phyloP scores from a whole-genome alignment of 2,888 invertebrate species.

The Cyaniris semiargus region DNA sequence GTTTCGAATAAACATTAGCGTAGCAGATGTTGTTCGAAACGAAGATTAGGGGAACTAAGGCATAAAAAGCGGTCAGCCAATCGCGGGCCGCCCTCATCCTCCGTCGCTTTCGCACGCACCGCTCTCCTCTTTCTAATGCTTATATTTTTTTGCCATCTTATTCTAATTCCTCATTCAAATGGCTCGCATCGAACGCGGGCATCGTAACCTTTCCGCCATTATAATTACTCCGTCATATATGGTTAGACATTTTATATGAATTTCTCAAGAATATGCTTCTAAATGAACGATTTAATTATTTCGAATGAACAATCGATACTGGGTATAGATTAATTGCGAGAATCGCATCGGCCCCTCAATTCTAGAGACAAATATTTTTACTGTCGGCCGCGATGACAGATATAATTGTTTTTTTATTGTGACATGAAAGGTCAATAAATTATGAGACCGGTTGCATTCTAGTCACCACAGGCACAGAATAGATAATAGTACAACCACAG shows the following conservation, averaged over 20 bases:
- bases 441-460: background rate
- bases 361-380: background rate
- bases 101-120: conserved; percentile 59
- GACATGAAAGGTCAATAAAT: conserved; percentile 6
- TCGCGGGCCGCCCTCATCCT: conserved; percentile 53
- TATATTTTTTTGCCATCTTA: conserved; percentile 76
- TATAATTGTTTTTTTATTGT: conserved; percentile 8
- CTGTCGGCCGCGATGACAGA: background rate
- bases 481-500: no score
- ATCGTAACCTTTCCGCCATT: conserved; percentile 60
- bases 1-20: conserved; percentile 73
- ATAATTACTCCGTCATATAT: conserved; percentile 49
- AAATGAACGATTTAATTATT: conserved; percentile 26
- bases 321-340: background rate
- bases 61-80: conserved; percentile 79
- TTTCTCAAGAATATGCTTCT: conserved; percentile 32
- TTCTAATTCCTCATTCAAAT: conserved; percentile 79
- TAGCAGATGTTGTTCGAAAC: conserved; percentile 76
- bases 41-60: conserved; percentile 80
- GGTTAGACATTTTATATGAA: conserved; percentile 40
- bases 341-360: background rate
- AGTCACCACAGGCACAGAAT: background rate
- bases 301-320: conserved; percentile 14
- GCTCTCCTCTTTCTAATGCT: conserved; percentile 74
- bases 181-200: conserved; percentile 68